phyloP scores from a whole-genome alignment of 2,113 vertebrate genomes.

The Mus spicilegus region DNA sequence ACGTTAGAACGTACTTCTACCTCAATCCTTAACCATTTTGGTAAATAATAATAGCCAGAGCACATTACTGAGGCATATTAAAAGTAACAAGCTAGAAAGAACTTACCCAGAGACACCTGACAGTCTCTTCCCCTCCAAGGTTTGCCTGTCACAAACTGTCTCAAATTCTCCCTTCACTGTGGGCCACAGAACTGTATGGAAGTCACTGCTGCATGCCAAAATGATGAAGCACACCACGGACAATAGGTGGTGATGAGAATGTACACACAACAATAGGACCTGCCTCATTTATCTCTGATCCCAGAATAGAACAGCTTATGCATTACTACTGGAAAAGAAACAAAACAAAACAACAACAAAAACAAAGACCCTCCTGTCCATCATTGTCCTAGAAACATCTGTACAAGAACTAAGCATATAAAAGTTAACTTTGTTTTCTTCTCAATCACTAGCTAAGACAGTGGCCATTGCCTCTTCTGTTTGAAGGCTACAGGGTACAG shows the following conservation, averaged over 20 bases:
- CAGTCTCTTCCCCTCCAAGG: background rate
- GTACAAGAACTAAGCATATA: background rate
- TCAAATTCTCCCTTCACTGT: background rate
- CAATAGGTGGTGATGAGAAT: background rate
- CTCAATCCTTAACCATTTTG: background rate
- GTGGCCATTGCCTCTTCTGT: background rate
- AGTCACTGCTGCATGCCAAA: background rate
- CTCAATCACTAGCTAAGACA: background rate
- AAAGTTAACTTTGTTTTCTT: background rate
- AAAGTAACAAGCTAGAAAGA: conserved; percentile 8
- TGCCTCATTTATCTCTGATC: background rate
- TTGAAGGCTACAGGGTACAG: background rate
- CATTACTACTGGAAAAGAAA: background rate
- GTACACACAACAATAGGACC: background rate
- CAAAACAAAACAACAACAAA: background rate
- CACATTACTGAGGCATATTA: background rate
- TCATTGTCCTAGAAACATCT: background rate
- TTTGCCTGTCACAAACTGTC: background rate
- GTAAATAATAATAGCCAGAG: background rate
- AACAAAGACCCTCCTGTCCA: background rate
- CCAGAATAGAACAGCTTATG: background rate
- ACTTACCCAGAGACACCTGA: conserved; percentile 27
- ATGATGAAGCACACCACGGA: background rate
- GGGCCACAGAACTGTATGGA: background rate
- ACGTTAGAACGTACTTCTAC: background rate